phyloP scores from a whole-genome alignment of 2,113 vertebrate species.

The Pomatostomus ruficeps region DNA sequence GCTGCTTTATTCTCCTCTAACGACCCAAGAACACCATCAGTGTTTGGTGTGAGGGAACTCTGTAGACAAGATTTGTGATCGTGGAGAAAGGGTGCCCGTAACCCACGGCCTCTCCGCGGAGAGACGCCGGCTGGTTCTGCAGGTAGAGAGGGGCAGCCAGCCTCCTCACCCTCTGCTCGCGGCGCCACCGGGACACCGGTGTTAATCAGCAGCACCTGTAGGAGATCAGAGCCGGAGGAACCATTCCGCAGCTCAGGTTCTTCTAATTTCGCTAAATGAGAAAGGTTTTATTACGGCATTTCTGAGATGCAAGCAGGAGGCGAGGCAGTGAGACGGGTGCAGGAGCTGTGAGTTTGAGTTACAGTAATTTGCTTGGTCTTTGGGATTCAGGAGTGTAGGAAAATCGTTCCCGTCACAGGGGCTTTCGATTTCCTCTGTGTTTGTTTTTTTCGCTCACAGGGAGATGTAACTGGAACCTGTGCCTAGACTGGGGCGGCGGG shows the following conservation, averaged over 20 bases:
- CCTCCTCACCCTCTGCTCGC: background rate
- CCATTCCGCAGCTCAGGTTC: background rate
- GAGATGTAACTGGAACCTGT: slow-evolving; percentile 22
- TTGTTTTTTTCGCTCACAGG: background rate
- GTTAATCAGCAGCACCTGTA: background rate
- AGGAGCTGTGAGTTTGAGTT: background rate
- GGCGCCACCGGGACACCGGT: background rate
- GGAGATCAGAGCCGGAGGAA: background rate
- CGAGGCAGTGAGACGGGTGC: fast-evolving
- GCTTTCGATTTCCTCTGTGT: background rate
- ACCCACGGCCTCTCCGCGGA: fast-evolving
- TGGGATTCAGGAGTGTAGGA: background rate
- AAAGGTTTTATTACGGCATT: background rate
- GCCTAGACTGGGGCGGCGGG: background rate
- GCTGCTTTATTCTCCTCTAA: background rate
- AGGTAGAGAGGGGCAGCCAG: background rate
- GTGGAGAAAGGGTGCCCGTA: background rate
- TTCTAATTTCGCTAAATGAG: slow-evolving; percentile 22
- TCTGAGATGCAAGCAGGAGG: fast-evolving
- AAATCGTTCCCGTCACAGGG: background rate
- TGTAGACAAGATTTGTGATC: background rate
- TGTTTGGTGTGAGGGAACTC: background rate
- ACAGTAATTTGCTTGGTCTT: background rate
- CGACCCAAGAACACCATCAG: background rate
- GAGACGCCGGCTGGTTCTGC: fast-evolving